A percentile compares a stretch with the other conserved stretches of the same genome.
Conservation (phyloP, 2,888 invertebrate species). For the Drosophila emarginata region DNA sequence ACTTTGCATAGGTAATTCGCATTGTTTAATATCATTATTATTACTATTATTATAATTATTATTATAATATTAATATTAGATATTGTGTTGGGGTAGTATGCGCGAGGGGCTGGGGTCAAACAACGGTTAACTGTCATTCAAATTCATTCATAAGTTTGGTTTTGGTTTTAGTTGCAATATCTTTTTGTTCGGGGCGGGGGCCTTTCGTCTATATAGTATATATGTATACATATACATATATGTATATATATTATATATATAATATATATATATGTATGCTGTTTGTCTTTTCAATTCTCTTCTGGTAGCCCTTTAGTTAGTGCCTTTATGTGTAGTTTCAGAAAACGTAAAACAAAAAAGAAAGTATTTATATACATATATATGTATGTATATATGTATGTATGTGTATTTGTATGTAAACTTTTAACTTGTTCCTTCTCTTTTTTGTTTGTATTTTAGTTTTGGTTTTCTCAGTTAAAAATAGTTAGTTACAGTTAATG, state of each 20-base stretch:
- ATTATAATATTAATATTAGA: neutral
- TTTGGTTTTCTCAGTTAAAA: slow-evolving; percentile 41
- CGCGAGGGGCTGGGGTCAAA: neutral
- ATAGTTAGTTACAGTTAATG: slow-evolving; percentile 42
- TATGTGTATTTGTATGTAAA: slow-evolving; percentile 1
- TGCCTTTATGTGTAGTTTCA: neutral
- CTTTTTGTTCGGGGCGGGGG: neutral
- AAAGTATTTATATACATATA: neutral
- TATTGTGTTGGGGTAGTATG: neutral
- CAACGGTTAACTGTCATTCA: neutral
- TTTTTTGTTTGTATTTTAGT: slow-evolving; percentile 13
- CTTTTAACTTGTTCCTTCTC: neutral
- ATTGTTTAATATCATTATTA: neutral
- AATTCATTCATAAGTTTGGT: neutral
- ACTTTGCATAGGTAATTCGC: slow-evolving; percentile 5
- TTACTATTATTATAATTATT: neutral
- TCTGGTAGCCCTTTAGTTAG: neutral
- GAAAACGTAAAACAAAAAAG: neutral
- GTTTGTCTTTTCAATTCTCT: neutral
- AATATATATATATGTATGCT: neutral
- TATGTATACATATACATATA: neutral
- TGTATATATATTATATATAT: neutral
- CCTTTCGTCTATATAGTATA: slow-evolving; percentile 4
- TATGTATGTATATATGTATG: neutral
- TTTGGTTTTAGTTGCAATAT: neutral